Evolutionary conservation across 2,797 vertebrate species (phyloP).

Genomic region (Tauraco hartlaubi): DNA sequence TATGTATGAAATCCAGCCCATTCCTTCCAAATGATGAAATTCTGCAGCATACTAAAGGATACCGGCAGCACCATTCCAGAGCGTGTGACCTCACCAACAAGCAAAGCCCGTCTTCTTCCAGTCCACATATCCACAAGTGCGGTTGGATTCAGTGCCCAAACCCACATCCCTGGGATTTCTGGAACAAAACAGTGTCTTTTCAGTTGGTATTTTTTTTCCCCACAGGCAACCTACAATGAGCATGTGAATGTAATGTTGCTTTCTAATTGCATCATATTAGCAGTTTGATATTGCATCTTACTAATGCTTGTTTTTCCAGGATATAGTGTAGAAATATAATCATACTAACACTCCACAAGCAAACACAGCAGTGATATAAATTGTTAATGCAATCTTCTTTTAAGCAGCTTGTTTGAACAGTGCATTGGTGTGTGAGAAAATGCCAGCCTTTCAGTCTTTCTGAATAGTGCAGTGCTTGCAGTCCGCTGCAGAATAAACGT

Average conservation of each 20-base stretch:
- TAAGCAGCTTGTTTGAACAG: constrained; percentile 47
- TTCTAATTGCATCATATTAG: constrained; percentile 52
- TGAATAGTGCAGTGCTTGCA: constrained; percentile 50
- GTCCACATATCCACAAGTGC: background rate
- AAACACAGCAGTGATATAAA: constrained; percentile 56
- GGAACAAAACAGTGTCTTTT: background rate
- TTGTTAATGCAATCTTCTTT: constrained; percentile 61
- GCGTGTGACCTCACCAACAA: background rate
- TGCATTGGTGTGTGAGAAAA: constrained; percentile 17
- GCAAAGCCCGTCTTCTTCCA: background rate
- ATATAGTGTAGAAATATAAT: constrained; percentile 10
- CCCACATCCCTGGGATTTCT: background rate
- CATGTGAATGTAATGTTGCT: background rate
- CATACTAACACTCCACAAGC: constrained; percentile 14
- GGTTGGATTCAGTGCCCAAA: background rate
- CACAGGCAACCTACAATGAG: background rate
- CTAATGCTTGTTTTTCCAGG: constrained; percentile 34
- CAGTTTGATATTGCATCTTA: background rate
- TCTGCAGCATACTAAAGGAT: background rate
- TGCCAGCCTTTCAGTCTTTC: constrained; percentile 27
- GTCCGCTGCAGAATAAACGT: background rate
- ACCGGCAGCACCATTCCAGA: background rate
- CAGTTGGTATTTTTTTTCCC: background rate
- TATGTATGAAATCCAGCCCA: background rate
- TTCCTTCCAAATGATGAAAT: background rate